Percentiles rank a stretch among this genome's conserved stretches.
phyloP scores from a whole-genome alignment of 2,113 vertebrate genomes.

The Plecturocebus donacophilus region DNA sequence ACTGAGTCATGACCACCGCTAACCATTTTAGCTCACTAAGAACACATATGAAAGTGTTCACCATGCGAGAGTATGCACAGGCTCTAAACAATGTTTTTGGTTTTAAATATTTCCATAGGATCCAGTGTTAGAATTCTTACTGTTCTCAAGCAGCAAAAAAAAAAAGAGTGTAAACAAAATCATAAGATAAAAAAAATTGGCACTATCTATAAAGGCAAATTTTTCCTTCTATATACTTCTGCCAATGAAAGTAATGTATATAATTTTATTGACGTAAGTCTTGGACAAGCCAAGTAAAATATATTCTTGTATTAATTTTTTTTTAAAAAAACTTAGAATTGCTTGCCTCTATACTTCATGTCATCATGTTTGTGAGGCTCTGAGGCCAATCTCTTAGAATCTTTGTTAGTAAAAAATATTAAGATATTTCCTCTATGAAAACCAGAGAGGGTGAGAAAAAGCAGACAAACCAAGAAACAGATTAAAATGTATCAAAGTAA shows the following conservation, averaged over 20 bases:
- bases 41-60: slow-evolving; percentile 51
- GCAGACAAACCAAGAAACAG: not conserved
- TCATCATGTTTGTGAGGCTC: not conserved
- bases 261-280: not conserved
- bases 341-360: not conserved
- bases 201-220: not conserved
- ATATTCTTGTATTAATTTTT: not conserved
- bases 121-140: not conserved
- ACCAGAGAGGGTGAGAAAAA: not conserved
- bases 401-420: not conserved
- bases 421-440: slow-evolving; percentile 16
- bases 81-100: slow-evolving; percentile 14
- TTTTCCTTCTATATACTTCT: not conserved
- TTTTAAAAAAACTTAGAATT: not conserved
- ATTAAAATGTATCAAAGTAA: not conserved
- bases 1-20: slow-evolving; percentile 12
- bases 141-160: slow-evolving; percentile 45
- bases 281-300: not conserved
- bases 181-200: slow-evolving; percentile 20
- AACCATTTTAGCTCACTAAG: slow-evolving; percentile 30
- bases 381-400: not conserved
- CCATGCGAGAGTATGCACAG: not conserved
- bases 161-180: not conserved
- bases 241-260: not conserved
- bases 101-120: slow-evolving; percentile 47